Evolutionary conservation across 2,113 vertebrate species (phyloP).

Genomic region (Corythornis cristatus): DNA sequence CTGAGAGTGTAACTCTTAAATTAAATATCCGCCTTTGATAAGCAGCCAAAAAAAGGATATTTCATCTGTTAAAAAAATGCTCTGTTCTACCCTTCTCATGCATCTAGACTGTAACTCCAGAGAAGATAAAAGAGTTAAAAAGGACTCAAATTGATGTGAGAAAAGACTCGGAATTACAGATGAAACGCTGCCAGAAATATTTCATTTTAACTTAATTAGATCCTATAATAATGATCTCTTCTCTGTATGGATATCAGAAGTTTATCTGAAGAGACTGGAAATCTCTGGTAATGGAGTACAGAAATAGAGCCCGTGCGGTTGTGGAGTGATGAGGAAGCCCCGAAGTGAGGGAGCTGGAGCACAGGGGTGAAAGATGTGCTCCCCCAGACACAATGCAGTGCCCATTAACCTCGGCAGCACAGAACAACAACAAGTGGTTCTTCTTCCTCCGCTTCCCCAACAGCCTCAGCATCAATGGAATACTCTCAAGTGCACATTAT

Average conservation of each 20-base stretch:
- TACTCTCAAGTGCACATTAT: constrained; percentile 26
- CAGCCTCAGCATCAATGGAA: not conserved
- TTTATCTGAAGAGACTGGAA: constrained; percentile 29
- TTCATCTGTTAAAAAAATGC: not conserved
- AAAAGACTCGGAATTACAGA: not conserved
- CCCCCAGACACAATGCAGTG: constrained; percentile 31
- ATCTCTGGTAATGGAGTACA: not conserved
- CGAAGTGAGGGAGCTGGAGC: constrained; percentile 8
- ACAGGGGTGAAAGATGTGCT: constrained; percentile 38
- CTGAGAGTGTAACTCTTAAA: not conserved
- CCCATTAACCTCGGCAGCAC: constrained; percentile 30
- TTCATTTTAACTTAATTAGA: constrained; percentile 19
- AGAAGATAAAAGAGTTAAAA: not conserved
- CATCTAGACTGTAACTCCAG: not conserved
- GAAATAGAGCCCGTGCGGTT: not conserved
- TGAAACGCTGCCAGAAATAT: not conserved
- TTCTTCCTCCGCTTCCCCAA: not conserved
- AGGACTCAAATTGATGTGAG: not conserved
- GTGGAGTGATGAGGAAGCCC: constrained; percentile 23
- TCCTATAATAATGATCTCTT: not conserved
- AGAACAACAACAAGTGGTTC: not conserved
- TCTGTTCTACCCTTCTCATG: not conserved
- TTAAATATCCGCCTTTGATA: not conserved
- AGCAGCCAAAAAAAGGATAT: not conserved
- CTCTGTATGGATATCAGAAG: not conserved